Conservation (phyloP, 1,140 invertebrate genomes). For the Bombus impatiens region DNA sequence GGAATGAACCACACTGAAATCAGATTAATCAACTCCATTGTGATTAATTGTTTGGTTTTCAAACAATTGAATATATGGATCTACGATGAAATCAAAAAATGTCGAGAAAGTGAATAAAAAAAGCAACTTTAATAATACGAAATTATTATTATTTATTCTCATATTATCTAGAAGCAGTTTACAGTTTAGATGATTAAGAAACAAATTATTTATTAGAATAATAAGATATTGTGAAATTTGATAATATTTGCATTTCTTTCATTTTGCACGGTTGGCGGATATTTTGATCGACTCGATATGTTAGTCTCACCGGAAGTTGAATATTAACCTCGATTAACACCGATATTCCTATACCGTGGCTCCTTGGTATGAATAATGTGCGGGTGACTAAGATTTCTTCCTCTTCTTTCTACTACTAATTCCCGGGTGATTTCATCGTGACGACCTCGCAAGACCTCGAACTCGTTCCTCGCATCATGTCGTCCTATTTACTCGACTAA, state of each 20-base stretch:
- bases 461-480: slow-evolving; percentile 12
- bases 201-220: too few species aligned
- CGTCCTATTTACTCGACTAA: slow-evolving; percentile 7
- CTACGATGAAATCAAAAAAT: background rate
- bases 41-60: background rate
- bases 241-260: background rate
- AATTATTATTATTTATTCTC: too few species aligned
- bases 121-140: too few species aligned
- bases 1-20: too few species aligned
- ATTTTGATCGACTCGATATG: slow-evolving; percentile 25
- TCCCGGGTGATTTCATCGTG: slow-evolving; percentile 57
- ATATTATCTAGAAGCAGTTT: too few species aligned
- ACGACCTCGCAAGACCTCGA: slow-evolving; percentile 34
- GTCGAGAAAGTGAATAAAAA: background rate
- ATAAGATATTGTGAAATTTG: background rate
- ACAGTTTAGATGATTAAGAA: too few species aligned
- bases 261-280: background rate
- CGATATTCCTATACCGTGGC: slow-evolving; percentile 38
- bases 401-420: slow-evolving; percentile 50
- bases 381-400: slow-evolving; percentile 68
- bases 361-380: slow-evolving; percentile 47
- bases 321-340: slow-evolving; percentile 73
- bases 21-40: background rate
- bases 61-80: background rate
- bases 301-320: slow-evolving; percentile 66